These are phyloP conservation scores for Mesaphorura yosii DNA, from an alignment of 1,140 invertebrate genomes.

Conservation along the genomic window DNA sequence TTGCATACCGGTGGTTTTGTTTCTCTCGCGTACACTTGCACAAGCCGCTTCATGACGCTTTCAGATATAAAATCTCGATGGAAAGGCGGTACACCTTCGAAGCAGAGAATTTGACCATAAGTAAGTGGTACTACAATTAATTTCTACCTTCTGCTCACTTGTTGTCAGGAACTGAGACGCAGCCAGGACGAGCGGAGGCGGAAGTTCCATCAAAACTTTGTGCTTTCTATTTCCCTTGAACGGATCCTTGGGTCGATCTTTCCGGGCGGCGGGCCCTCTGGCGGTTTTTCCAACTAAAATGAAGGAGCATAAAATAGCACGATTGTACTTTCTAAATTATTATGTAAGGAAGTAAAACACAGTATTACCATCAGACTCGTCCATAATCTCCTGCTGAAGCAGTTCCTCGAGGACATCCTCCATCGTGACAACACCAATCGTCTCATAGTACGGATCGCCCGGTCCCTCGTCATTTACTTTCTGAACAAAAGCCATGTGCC, in stretches of 20 bases:
- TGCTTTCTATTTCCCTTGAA: conserved; percentile 1
- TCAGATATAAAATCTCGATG: conserved; percentile 12
- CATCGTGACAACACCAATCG: conserved; percentile 41
- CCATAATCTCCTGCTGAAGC: conserved; percentile 36
- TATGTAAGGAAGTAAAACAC: too few species aligned
- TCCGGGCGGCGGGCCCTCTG: conserved; percentile 5
- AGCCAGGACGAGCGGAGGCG: conserved; percentile 12
- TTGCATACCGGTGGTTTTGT: neutral
- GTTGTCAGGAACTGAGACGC: conserved; percentile 21
- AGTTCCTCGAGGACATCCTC: conserved; percentile 45
- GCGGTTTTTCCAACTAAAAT: conserved; percentile 13
- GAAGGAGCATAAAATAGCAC: neutral
- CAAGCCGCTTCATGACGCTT: conserved; percentile 18
- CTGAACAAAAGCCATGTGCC: conserved; percentile 42
- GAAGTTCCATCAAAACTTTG: conserved; percentile 13
- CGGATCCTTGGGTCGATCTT: conserved; percentile 12
- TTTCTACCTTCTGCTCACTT: conserved; percentile 10
- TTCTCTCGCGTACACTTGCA: conserved; percentile 7
- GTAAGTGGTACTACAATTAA: neutral
- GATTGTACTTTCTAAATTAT: neutral
- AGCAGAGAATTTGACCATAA: neutral
- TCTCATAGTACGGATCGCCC: conserved; percentile 41
- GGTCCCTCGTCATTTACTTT: conserved; percentile 35
- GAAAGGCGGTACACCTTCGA: conserved; percentile 20
- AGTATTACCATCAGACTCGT: conserved; percentile 26